Percentiles rank a stretch among this genome's conserved stretches.
phyloP scores from a whole-genome alignment of 2,888 invertebrate genomes.

The Thereva unica region DNA sequence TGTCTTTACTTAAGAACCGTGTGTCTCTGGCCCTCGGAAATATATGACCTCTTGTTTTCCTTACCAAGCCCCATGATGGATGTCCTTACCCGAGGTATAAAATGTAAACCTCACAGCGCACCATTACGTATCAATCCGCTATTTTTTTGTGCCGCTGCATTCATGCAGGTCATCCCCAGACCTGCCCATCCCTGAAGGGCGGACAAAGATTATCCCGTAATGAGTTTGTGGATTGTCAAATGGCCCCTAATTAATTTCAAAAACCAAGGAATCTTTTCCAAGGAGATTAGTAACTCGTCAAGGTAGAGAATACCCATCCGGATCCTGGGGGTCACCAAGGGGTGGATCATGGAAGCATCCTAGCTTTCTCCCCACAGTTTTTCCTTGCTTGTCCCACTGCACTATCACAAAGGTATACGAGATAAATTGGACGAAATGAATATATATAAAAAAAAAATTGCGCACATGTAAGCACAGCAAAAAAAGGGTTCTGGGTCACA shows the following conservation, averaged over 20 bases:
- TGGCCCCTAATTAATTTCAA: conserved; percentile 14
- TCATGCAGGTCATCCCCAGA: not conserved
- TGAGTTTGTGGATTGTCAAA: conserved; percentile 22
- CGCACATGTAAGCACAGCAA: conserved; percentile 23
- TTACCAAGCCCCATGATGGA: conserved; percentile 4
- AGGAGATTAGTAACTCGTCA: conserved; percentile 12
- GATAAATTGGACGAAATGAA: too few species aligned
- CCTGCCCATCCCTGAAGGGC: not conserved
- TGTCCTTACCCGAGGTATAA: conserved; percentile 7
- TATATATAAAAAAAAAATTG: not conserved
- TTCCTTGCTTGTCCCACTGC: not conserved
- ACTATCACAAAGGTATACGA: too few species aligned
- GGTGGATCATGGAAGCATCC: not conserved
- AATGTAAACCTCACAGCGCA: not conserved
- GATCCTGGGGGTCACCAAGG: too few species aligned
- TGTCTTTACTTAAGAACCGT: conserved; percentile 15
- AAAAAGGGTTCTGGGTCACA: conserved; percentile 30
- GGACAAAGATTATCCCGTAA: conserved; percentile 6
- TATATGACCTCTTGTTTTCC: conserved; percentile 8
- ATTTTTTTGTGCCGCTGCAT: conserved; percentile 3
- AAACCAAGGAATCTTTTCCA: conserved; percentile 7
- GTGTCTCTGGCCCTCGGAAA: conserved; percentile 1
- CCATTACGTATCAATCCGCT: conserved; percentile 10
- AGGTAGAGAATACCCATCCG: too few species aligned
- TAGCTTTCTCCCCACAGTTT: conserved; percentile 1